Conservation (phyloP, 2,888 invertebrate species). For the Acrobasis consociella region DNA sequence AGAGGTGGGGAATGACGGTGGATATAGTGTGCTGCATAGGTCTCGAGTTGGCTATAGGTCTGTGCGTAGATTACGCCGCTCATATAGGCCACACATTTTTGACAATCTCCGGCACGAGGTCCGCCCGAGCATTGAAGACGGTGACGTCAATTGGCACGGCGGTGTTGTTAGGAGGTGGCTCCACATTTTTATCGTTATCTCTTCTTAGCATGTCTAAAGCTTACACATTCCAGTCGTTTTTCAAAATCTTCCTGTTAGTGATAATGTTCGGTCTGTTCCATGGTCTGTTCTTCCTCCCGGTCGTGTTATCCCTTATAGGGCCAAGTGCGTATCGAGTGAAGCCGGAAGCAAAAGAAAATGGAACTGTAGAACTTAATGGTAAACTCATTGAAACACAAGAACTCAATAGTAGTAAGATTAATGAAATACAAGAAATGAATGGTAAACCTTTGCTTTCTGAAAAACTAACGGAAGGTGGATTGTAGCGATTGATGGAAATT, state of each 20-base stretch:
- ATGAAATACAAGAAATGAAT: slow-evolving; percentile 18
- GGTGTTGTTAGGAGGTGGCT: slow-evolving; percentile 89
- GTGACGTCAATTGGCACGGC: slow-evolving; percentile 89
- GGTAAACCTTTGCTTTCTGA: not conserved
- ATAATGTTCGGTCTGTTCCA: slow-evolving; percentile 90
- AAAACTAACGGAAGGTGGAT: not conserved
- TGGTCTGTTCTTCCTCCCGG: slow-evolving; percentile 89
- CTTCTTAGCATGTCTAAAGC: slow-evolving; percentile 87
- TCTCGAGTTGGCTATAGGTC: slow-evolving; percentile 89
- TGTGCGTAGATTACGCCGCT: slow-evolving; percentile 93
- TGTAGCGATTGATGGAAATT: too few relatives aligned
- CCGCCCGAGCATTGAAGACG: slow-evolving; percentile 84
- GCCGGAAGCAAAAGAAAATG: slow-evolving; percentile 45
- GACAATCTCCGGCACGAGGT: slow-evolving; percentile 78
- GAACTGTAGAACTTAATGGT: slow-evolving; percentile 64
- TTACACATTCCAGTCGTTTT: slow-evolving; percentile 89
- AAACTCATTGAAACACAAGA: slow-evolving; percentile 38
- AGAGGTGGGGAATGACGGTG: slow-evolving; percentile 91
- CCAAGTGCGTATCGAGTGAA: slow-evolving; percentile 78
- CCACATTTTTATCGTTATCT: slow-evolving; percentile 88
- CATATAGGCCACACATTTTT: slow-evolving; percentile 92
- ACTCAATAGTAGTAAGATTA: slow-evolving; percentile 46
- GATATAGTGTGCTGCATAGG: slow-evolving; percentile 92
- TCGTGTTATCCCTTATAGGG: slow-evolving; percentile 88
- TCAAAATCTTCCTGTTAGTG: slow-evolving; percentile 89